Evolutionary conservation across 1,140 invertebrate genomes (phyloP).

Genomic region (Papilio glaucus): DNA sequence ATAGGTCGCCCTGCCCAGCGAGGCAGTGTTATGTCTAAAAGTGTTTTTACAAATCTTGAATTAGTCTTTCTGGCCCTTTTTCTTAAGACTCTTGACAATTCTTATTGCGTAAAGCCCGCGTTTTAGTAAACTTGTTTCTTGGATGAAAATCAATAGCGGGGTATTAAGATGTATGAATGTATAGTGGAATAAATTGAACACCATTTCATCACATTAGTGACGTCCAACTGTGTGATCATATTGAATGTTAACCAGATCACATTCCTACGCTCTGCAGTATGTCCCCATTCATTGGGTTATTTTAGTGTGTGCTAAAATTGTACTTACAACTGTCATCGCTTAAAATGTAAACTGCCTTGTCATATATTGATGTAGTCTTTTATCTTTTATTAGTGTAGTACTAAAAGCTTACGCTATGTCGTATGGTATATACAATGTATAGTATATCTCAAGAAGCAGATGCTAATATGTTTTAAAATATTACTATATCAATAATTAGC

Average conservation of each 20-base stretch:
- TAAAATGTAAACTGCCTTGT: no score
- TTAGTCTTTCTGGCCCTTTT: background rate
- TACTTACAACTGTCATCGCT: background rate
- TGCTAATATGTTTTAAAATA: no score
- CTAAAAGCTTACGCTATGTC: no score
- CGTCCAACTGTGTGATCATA: background rate
- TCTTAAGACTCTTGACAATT: slow-evolving; percentile 7
- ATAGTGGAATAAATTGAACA: background rate
- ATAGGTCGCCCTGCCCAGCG: background rate
- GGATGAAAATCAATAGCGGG: background rate
- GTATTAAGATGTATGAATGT: background rate
- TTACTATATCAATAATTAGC: no score
- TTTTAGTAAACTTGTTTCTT: background rate
- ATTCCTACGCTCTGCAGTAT: slow-evolving; percentile 11
- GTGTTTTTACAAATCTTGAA: slow-evolving; percentile 3
- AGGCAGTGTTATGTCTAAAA: background rate
- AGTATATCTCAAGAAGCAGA: no score
- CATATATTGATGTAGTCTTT: no score
- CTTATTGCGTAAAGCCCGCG: background rate
- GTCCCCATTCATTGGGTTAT: background rate
- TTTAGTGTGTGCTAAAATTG: background rate
- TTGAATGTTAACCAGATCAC: slow-evolving; percentile 10
- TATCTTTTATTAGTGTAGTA: no score
- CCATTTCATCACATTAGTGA: background rate
- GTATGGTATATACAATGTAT: no score